Conservation (phyloP, 2,888 invertebrate species). For the Polyommatus icarus region DNA sequence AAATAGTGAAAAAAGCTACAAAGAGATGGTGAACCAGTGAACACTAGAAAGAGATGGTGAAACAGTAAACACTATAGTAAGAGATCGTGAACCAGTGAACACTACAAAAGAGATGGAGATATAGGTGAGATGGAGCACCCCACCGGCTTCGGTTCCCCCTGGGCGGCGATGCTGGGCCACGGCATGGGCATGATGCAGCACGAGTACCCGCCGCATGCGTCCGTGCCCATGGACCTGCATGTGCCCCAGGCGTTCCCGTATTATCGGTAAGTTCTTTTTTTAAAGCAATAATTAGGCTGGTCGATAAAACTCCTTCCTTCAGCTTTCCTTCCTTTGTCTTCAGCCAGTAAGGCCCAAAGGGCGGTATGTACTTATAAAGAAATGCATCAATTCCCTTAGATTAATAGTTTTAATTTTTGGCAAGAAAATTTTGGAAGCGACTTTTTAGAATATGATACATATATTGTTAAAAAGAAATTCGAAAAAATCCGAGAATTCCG, state of each 20-base stretch:
- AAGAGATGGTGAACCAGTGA: conserved; percentile 39
- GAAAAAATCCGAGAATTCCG: too few relatives aligned
- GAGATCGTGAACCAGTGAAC: conserved; percentile 35
- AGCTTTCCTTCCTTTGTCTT: too few relatives aligned
- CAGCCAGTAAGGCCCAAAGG: too few relatives aligned
- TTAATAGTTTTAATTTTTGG: too few relatives aligned
- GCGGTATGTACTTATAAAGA: too few relatives aligned
- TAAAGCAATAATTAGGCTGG: too few relatives aligned
- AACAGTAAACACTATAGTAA: conserved; percentile 33
- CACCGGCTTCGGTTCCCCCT: conserved; percentile 88
- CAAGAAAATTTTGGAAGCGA: too few relatives aligned
- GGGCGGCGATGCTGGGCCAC: conserved; percentile 88
- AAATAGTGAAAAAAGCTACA: conserved; percentile 26
- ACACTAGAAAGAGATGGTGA: background rate
- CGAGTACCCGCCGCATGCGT: conserved; percentile 79
- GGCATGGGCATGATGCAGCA: conserved; percentile 84
- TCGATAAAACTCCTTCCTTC: too few relatives aligned
- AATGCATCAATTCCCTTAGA: too few relatives aligned
- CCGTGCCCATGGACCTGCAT: conserved; percentile 94
- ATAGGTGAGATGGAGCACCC: conserved; percentile 85
- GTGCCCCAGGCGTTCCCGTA: conserved; percentile 95
- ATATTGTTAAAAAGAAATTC: too few relatives aligned
- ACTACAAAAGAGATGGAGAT: conserved; percentile 40
- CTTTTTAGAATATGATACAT: too few relatives aligned
- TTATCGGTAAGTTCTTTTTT: conserved; percentile 85